These are phyloP conservation scores for Sigmodon hispidus DNA, from an alignment of 2,113 vertebrate genomes.

Conservation along the genomic window DNA sequence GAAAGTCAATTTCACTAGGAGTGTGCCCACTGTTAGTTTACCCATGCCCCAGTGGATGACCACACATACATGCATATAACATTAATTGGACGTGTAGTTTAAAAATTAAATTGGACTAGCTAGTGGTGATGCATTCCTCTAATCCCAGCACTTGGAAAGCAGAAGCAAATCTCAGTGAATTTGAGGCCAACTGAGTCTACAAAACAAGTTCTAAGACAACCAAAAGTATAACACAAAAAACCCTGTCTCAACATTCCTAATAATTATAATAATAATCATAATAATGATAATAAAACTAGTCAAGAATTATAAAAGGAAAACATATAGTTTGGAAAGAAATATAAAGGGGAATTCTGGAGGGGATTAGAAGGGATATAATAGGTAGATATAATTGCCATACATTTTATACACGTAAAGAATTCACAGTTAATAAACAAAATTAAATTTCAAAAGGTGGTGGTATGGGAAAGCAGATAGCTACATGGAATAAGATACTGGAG, in stretches of 20 bases:
- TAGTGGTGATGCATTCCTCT: too few relatives aligned
- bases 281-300: too few relatives aligned
- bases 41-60: neutral
- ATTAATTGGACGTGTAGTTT: neutral
- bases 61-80: neutral
- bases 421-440: neutral
- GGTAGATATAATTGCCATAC: neutral
- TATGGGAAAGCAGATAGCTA: neutral
- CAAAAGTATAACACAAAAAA: too few relatives aligned
- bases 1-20: neutral
- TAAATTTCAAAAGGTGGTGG: neutral
- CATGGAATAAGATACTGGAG: neutral
- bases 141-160: too few relatives aligned
- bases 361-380: neutral
- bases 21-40: neutral
- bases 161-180: too few relatives aligned
- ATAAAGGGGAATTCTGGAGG: neutral
- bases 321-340: neutral
- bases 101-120: neutral
- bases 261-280: too few relatives aligned
- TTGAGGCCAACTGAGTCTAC: too few relatives aligned
- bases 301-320: neutral
- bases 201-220: too few relatives aligned
- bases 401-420: neutral
- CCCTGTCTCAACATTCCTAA: too few relatives aligned